Conservation (phyloP, 2,797 vertebrate genomes). For the Gambelia wislizenii region DNA sequence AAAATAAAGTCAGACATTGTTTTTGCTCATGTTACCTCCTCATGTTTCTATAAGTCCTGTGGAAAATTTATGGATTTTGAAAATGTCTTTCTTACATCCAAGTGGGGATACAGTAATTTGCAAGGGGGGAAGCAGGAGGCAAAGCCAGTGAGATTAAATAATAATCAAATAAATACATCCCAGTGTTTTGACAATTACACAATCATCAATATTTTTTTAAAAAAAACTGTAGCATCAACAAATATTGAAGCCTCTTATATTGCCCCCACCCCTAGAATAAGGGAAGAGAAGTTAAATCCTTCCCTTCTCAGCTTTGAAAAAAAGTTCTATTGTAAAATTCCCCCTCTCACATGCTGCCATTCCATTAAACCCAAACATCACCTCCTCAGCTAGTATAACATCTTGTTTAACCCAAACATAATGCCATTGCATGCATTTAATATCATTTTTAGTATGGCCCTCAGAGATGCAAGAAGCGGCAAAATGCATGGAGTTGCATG, state of each 20-base stretch:
- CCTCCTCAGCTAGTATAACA: neutral
- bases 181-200: neutral
- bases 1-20: too few relatives aligned
- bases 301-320: neutral
- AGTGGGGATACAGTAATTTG: neutral
- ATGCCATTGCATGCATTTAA: neutral
- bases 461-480: neutral
- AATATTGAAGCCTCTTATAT: neutral
- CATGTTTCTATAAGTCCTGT: too few relatives aligned
- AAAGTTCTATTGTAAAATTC: neutral
- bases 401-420: neutral
- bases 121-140: neutral
- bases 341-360: neutral
- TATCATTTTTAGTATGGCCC: neutral
- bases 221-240: neutral
- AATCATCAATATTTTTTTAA: neutral
- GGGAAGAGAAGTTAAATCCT: neutral
- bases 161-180: too few relatives aligned
- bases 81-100: neutral
- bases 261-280: neutral
- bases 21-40: too few relatives aligned
- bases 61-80: neutral
- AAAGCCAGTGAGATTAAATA: neutral
- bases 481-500: neutral
- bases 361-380: neutral